Conservation (phyloP, 2,113 vertebrate genomes). For the Mesitornis unicolor region DNA sequence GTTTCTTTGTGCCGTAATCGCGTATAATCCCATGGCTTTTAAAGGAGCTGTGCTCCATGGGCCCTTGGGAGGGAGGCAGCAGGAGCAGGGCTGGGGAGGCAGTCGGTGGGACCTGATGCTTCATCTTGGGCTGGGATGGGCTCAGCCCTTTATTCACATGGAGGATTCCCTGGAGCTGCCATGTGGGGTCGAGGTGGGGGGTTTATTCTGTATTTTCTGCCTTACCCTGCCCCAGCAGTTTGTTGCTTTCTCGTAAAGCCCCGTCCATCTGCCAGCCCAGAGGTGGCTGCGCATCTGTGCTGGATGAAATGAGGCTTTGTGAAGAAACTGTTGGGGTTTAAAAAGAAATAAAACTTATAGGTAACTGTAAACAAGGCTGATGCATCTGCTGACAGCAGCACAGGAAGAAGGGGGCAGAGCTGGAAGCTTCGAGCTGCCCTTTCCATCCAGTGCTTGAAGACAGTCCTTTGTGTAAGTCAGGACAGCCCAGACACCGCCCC, state of each 20-base stretch:
- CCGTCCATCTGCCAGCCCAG: not conserved
- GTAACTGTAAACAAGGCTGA: not conserved
- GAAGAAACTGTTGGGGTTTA: not conserved
- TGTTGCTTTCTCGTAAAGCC: not conserved
- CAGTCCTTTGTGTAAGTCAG: not conserved
- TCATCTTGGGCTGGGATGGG: not conserved
- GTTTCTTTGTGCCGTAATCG: not conserved
- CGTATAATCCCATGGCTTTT: not conserved
- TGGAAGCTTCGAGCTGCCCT: not conserved
- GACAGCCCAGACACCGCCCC: not conserved
- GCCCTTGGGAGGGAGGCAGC: not conserved
- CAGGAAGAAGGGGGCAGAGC: not conserved
- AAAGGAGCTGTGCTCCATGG: not conserved
- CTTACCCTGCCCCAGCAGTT: not conserved
- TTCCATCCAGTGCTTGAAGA: not conserved
- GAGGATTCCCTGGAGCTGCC: not conserved
- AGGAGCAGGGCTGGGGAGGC: not conserved
- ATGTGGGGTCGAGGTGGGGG: accelerated
- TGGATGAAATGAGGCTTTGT: not conserved
- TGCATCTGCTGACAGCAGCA: not conserved
- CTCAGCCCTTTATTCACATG: not conserved
- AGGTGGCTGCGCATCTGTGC: not conserved
- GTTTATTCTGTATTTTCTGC: not conserved
- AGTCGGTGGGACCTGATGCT: not conserved
- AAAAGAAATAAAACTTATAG: not conserved